phyloP scores from a whole-genome alignment of 2,888 invertebrate genomes.

The Tipula confusa region DNA sequence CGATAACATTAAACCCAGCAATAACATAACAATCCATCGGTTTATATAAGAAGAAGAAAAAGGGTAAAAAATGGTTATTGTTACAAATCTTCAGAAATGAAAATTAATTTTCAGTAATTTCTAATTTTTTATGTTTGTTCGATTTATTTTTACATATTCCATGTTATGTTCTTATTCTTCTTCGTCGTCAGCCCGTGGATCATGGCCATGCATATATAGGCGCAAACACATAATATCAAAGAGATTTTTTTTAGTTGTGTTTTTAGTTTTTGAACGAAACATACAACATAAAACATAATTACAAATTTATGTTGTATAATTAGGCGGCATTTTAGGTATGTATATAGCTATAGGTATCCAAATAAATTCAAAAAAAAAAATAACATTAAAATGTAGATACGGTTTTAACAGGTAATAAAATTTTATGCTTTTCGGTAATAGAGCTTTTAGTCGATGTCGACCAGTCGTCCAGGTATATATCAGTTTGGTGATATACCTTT shows the following conservation, averaged over 20 bases:
- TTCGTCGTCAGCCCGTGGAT: background rate
- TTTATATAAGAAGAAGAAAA: background rate
- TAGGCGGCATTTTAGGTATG: background rate
- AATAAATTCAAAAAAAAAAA: no score
- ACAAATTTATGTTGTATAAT: constrained; percentile 25
- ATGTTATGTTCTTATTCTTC: background rate
- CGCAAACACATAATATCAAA: background rate
- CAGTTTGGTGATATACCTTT: background rate
- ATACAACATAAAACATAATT: constrained; percentile 13
- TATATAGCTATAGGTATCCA: background rate
- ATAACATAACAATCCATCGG: background rate
- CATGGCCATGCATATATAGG: no score
- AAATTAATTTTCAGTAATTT: constrained; percentile 3
- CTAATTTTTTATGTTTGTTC: constrained; percentile 7
- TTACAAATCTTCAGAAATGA: background rate
- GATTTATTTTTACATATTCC: background rate
- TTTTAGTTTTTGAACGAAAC: background rate
- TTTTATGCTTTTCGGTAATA: constrained; percentile 9
- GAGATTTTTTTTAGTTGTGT: background rate
- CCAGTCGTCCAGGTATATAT: background rate
- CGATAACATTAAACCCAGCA: background rate
- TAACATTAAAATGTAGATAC: constrained; percentile 7
- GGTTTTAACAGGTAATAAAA: constrained; percentile 25
- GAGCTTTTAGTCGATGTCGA: background rate
- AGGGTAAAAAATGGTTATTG: background rate